These are phyloP conservation scores for Vipera ursinii DNA, from an alignment of 2,797 vertebrate genomes.

Conservation along the genomic window DNA sequence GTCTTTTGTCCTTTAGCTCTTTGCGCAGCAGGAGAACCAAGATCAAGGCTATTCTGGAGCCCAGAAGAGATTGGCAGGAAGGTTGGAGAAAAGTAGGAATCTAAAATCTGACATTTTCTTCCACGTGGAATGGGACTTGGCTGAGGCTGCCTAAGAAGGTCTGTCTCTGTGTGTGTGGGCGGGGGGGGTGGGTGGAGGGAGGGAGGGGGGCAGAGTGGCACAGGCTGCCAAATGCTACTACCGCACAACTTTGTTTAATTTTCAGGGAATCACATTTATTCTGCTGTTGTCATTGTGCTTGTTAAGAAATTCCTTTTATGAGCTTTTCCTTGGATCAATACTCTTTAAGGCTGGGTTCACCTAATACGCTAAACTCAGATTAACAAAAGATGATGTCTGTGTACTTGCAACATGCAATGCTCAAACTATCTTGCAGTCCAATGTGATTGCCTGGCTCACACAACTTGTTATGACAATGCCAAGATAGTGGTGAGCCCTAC, in stretches of 20 bases:
- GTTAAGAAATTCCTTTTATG: background rate
- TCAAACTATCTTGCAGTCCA: background rate
- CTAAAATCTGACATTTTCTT: background rate
- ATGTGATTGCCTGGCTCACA: background rate
- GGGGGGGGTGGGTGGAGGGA: background rate
- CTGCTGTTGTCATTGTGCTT: background rate
- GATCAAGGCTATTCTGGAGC: background rate
- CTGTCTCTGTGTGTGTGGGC: too few relatives aligned
- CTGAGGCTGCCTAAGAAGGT: background rate
- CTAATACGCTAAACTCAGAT: background rate
- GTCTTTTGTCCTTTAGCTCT: constrained; percentile 49
- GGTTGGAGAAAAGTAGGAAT: background rate
- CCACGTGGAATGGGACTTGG: background rate
- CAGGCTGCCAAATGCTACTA: background rate
- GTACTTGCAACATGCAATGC: background rate
- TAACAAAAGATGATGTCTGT: background rate
- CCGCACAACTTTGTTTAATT: background rate
- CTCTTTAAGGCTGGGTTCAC: background rate
- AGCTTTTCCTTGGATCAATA: background rate
- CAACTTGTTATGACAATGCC: background rate
- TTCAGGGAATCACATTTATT: background rate
- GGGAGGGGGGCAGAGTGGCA: background rate
- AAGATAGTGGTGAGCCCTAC: background rate
- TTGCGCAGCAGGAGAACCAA: constrained; percentile 6
- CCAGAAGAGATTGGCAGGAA: background rate